Percentiles rank a stretch among this genome's conserved stretches.
Conservation (phyloP, 2,113 vertebrate species). For the Progne subis region DNA sequence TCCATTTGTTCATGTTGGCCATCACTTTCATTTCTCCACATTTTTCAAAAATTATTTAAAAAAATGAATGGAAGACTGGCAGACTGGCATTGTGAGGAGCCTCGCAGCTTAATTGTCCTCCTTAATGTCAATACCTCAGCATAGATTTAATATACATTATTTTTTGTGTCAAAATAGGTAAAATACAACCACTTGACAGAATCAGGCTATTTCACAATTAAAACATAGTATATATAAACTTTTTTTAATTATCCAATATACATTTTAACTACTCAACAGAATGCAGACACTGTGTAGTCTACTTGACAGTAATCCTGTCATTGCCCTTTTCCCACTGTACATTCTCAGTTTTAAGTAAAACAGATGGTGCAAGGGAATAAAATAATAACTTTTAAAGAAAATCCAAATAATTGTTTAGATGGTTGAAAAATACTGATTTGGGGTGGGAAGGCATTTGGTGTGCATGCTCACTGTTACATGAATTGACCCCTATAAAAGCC, state of each 20-base stretch:
- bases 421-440: neutral
- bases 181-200: slow-evolving; percentile 21
- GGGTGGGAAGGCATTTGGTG: neutral
- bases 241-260: neutral
- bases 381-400: neutral
- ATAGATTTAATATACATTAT: neutral
- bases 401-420: neutral
- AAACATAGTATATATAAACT: neutral
- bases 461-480: neutral
- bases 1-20: neutral
- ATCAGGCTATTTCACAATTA: neutral
- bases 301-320: neutral
- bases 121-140: neutral
- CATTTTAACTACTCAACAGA: neutral
- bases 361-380: neutral
- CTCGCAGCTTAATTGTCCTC: neutral
- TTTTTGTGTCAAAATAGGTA: neutral
- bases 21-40: neutral
- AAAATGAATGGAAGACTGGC: neutral
- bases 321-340: neutral
- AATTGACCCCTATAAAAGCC: neutral
- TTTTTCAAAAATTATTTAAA: neutral
- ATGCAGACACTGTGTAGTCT: accelerated
- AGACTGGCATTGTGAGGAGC: neutral
- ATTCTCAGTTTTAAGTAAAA: neutral